These are phyloP conservation scores for Gastrophysa polygoni DNA, from an alignment of 2,888 invertebrate genomes.

Conservation along the genomic window DNA sequence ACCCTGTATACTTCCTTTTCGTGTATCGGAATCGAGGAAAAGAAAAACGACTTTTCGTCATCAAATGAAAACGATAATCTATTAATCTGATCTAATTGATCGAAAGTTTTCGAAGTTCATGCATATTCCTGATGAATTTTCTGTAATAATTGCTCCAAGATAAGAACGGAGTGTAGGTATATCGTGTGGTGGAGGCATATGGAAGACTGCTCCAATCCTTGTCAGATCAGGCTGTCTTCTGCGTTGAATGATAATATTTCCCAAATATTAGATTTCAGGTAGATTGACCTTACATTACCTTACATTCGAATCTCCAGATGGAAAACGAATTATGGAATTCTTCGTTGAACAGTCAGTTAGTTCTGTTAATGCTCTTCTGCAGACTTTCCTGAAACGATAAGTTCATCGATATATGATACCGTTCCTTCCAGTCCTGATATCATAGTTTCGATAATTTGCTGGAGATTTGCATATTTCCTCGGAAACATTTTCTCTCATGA, in stretches of 20 bases:
- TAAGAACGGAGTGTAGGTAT: not conserved
- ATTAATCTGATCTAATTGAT: too few species aligned
- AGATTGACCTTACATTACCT: not conserved
- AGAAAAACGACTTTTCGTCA: too few species aligned
- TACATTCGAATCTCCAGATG: not conserved
- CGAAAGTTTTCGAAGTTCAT: too few species aligned
- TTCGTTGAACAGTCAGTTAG: not conserved
- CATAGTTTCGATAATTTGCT: slow-evolving; percentile 10
- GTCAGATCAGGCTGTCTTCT: slow-evolving; percentile 2
- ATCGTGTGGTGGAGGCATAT: not conserved
- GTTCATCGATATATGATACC: slow-evolving; percentile 14
- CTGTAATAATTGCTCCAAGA: not conserved
- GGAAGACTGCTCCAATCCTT: not conserved
- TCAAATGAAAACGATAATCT: too few species aligned
- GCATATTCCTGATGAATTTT: not conserved
- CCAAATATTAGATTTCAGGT: slow-evolving; percentile 1
- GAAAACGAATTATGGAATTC: slow-evolving; percentile 2
- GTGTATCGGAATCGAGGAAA: too few species aligned
- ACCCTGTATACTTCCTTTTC: too few species aligned
- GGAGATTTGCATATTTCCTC: too few species aligned
- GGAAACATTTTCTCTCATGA: too few species aligned
- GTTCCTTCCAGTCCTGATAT: not conserved
- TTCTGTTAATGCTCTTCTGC: not conserved
- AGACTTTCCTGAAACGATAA: slow-evolving; percentile 2
- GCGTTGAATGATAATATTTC: not conserved